Percentiles rank a stretch among this genome's conserved stretches.
phyloP scores from a whole-genome alignment of 2,888 invertebrate species.

The Creontiades dilutus region DNA sequence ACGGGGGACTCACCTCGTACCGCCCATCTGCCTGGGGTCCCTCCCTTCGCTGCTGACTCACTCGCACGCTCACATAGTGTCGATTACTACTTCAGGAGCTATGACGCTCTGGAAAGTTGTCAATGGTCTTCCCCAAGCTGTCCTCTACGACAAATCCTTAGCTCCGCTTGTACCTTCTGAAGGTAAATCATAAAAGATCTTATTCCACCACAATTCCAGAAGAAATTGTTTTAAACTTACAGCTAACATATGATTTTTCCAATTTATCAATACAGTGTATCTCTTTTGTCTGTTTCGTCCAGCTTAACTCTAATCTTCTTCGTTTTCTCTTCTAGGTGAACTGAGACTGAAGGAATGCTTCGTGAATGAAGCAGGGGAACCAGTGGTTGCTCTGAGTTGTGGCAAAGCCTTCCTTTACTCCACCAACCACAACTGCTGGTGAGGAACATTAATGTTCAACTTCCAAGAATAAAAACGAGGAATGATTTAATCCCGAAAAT shows the following conservation, averaged over 20 bases:
- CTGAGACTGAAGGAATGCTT: conserved; percentile 82
- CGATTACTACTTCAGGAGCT: conserved; percentile 81
- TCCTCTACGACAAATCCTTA: conserved; percentile 82
- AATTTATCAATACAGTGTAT: not conserved
- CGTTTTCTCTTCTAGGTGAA: conserved; percentile 76
- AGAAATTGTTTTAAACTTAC: no score
- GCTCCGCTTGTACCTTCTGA: conserved; percentile 78
- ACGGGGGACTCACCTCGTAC: conserved; percentile 80
- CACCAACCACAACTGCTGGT: conserved; percentile 87
- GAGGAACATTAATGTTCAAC: conserved; percentile 77
- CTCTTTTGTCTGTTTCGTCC: no score
- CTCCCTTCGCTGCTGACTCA: conserved; percentile 82
- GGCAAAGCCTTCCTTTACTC: conserved; percentile 92
- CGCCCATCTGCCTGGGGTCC: conserved; percentile 82
- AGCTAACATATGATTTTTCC: not conserved
- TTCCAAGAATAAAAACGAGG: not conserved
- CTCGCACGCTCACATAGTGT: conserved; percentile 79
- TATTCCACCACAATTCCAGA: not conserved
- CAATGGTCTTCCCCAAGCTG: conserved; percentile 38
- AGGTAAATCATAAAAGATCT: conserved; percentile 47
- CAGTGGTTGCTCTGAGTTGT: conserved; percentile 90
- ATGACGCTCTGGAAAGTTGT: conserved; percentile 81
- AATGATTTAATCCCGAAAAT: no score
- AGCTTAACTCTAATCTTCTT: not conserved
- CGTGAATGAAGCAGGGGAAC: conserved; percentile 86